Conservation (phyloP, 1,140 invertebrate species). For the Sipha flava region DNA sequence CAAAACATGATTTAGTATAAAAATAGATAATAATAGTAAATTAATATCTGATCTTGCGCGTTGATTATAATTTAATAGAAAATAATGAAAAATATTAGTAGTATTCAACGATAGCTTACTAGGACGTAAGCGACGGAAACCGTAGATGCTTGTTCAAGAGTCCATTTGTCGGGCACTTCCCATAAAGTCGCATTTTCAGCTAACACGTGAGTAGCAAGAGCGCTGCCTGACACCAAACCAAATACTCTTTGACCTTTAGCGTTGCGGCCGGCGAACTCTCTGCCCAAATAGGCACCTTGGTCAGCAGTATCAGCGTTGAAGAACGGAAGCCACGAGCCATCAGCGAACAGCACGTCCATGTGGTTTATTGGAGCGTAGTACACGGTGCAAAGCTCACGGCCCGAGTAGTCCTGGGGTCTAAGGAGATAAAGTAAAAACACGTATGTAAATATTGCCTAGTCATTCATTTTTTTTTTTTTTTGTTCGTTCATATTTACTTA, state of each 20-base stretch:
- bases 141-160: constrained; percentile 81
- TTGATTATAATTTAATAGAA: too few relatives aligned
- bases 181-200: constrained; percentile 78
- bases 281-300: constrained; percentile 62
- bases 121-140: constrained; percentile 89
- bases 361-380: constrained; percentile 91
- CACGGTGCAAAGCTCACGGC: constrained; percentile 66
- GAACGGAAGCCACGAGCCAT: constrained; percentile 78
- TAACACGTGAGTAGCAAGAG: constrained; percentile 80
- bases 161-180: constrained; percentile 81
- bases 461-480: not conserved
- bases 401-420: not conserved
- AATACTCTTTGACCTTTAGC: constrained; percentile 70
- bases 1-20: too few relatives aligned
- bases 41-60: too few relatives aligned
- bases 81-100: too few relatives aligned
- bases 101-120: constrained; percentile 41
- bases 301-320: constrained; percentile 77
- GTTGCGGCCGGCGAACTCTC: constrained; percentile 86
- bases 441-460: not conserved
- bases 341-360: constrained; percentile 91
- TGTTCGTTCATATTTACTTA: constrained; percentile 44
- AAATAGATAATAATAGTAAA: too few relatives aligned
- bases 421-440: too few relatives aligned
- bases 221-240: constrained; percentile 82